Evolutionary conservation across 2,113 vertebrate species (phyloP).

Genomic region (Lepisosteus oculatus): DNA sequence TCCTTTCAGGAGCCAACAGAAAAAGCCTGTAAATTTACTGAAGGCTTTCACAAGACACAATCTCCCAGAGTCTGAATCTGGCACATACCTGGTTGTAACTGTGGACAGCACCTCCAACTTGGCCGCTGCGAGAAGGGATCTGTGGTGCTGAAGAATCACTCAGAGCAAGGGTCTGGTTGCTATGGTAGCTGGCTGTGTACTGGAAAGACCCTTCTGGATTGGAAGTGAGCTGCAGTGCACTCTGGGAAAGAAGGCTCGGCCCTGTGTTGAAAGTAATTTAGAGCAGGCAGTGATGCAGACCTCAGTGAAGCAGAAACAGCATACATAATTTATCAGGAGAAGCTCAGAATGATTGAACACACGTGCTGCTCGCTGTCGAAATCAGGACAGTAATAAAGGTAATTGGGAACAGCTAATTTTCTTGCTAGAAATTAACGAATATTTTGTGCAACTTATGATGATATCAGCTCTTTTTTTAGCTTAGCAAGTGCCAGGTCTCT

Average conservation of each 20-base stretch:
- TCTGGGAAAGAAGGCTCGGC: slow-evolving; percentile 95
- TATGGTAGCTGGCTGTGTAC: slow-evolving; percentile 97
- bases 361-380: slow-evolving; percentile 36
- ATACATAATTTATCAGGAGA: slow-evolving; percentile 62
- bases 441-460: slow-evolving; percentile 14
- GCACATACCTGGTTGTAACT: slow-evolving; percentile 93
- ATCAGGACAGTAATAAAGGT: slow-evolving; percentile 34
- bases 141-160: slow-evolving; percentile 79
- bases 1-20: slow-evolving; percentile 18
- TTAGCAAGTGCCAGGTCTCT: slow-evolving; percentile 20
- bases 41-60: not conserved
- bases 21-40: not conserved
- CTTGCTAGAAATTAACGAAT: slow-evolving; percentile 4
- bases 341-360: slow-evolving; percentile 51
- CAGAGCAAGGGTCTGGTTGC: slow-evolving; percentile 94
- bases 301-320: slow-evolving; percentile 65
- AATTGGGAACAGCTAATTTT: slow-evolving; percentile 14
- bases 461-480: slow-evolving; percentile 26
- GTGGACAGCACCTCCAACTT: slow-evolving; percentile 84
- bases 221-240: slow-evolving; percentile 95
- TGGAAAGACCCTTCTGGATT: slow-evolving; percentile 96
- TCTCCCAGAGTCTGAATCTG: not conserved
- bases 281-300: slow-evolving; percentile 76
- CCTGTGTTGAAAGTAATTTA: slow-evolving; percentile 80
- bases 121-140: slow-evolving; percentile 77